Evolutionary conservation across 2,113 vertebrate genomes (phyloP).

Genomic region (Pollachius pollachius): DNA sequence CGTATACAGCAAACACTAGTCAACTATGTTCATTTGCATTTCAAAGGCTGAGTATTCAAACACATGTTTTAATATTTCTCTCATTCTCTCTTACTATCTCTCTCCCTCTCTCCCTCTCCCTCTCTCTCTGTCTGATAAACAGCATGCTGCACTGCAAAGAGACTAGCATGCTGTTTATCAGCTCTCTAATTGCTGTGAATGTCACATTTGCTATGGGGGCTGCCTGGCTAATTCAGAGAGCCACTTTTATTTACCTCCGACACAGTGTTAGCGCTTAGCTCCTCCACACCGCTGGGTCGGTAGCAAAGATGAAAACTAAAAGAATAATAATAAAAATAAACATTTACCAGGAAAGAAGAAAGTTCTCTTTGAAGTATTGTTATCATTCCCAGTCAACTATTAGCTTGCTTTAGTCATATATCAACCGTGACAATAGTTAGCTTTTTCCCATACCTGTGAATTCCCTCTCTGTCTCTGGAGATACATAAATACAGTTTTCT

Average conservation of each 20-base stretch:
- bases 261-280: neutral
- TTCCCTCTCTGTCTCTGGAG: conserved; percentile 8
- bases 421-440: conserved; percentile 16
- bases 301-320: neutral
- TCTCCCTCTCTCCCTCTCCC: neutral
- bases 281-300: neutral
- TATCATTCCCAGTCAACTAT: conserved; percentile 13
- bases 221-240: conserved; percentile 10
- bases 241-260: conserved; percentile 5
- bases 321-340: neutral
- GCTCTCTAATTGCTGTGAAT: conserved; percentile 25
- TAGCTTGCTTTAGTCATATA: conserved; percentile 7
- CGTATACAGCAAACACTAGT: neutral
- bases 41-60: conserved; percentile 19
- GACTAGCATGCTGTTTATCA: conserved; percentile 28
- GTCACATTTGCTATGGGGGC: conserved; percentile 18
- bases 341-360: conserved; percentile 5
- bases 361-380: conserved; percentile 8
- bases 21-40: conserved; percentile 28
- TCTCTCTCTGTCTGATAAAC: neutral
- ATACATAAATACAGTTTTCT: neutral
- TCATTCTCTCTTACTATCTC: neutral
- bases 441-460: conserved; percentile 22
- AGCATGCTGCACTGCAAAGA: conserved; percentile 20
- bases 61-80: neutral